Percentiles rank a stretch among this genome's conserved stretches.
These are phyloP conservation scores for Psix sp. DNA, from an alignment of 1,140 invertebrate genomes.

Conservation along the genomic window DNA sequence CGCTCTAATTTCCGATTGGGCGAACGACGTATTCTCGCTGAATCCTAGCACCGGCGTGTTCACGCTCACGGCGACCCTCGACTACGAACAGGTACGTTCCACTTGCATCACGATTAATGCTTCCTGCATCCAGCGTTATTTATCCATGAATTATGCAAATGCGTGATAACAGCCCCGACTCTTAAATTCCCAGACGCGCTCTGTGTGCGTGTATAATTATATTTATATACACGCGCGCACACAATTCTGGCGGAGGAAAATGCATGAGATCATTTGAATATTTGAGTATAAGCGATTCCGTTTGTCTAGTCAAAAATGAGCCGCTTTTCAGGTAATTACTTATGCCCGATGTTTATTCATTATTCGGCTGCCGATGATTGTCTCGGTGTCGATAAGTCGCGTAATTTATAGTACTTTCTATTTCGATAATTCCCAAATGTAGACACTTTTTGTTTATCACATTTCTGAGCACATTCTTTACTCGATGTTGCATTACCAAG, in stretches of 20 bases:
- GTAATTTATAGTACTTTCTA: too few species aligned
- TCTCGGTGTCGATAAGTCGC: too few species aligned
- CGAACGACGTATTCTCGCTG: slow-evolving; percentile 94
- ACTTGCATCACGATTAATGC: slow-evolving; percentile 55
- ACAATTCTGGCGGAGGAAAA: background rate
- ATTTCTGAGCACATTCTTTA: too few species aligned
- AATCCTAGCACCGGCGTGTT: slow-evolving; percentile 93
- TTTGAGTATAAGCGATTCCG: too few species aligned
- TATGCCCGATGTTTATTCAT: too few species aligned
- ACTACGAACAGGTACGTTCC: slow-evolving; percentile 91
- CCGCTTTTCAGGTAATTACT: too few species aligned
- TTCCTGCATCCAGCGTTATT: slow-evolving; percentile 56
- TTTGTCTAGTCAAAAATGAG: too few species aligned
- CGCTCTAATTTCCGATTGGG: slow-evolving; percentile 93
- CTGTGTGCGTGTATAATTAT: slow-evolving; percentile 29
- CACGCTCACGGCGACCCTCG: slow-evolving; percentile 90
- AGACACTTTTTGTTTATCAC: too few species aligned
- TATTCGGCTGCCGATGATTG: too few species aligned
- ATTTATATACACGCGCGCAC: slow-evolving; percentile 6
- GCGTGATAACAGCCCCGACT: slow-evolving; percentile 45
- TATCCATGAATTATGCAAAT: slow-evolving; percentile 58
- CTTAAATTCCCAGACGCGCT: slow-evolving; percentile 27
- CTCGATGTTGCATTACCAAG: too few species aligned
- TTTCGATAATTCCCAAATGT: too few species aligned
- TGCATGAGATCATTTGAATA: too few species aligned